Base-by-base conservation (phyloP, 2,113 vertebrate genomes). In the Pseudopodoces humilis region DNA sequence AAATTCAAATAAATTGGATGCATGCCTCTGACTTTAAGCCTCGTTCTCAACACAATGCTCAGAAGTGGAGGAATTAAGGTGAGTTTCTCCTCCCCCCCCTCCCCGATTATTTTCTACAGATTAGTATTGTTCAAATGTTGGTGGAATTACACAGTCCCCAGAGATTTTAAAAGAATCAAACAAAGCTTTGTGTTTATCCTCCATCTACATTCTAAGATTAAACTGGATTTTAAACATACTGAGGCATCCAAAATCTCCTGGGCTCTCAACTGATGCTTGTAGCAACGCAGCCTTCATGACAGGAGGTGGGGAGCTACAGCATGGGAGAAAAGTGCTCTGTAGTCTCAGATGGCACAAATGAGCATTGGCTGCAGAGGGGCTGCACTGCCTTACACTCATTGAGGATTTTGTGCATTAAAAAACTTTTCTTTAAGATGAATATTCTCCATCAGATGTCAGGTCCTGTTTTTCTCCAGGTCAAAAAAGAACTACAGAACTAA, bases 131-230 rank as follows among this genome's bases (percentile, higher is more conserved):
- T 92, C 76, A 76, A 80, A 76, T 56, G 46, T 35, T 88, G 67
- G 37, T 83, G 23, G 59, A 76, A 86, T 70, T 62, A 81, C 1
- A 3, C 18, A 21, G 11, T 74, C 25, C 35, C 58, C 46, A 80
- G 84, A 37, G 72, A 79, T 80, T 83, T 80, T 58, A n/a, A 86
- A 88, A 55, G 43, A 59, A 77, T 62, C 35, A 90, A 88, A 76
- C 27, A 86, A 86, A 92, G 53, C 44, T 76, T 76, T 56, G 53
- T 5, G 27, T 65, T 94, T 86, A 91, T 95, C 76, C 28, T 91
- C n/a, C 63, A 69, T 74, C 53, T 90, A 39, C 33, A 41, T n/a
- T 68, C 41, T 28, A 72, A 86, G 68, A 92, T 69, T 77, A 83
- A 92, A 74, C 31, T 77, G 55, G 23, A 63, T 93, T 92, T 96